Evolutionary conservation across 2,113 vertebrate species (phyloP).

Genomic region (Glareola pratincola): DNA sequence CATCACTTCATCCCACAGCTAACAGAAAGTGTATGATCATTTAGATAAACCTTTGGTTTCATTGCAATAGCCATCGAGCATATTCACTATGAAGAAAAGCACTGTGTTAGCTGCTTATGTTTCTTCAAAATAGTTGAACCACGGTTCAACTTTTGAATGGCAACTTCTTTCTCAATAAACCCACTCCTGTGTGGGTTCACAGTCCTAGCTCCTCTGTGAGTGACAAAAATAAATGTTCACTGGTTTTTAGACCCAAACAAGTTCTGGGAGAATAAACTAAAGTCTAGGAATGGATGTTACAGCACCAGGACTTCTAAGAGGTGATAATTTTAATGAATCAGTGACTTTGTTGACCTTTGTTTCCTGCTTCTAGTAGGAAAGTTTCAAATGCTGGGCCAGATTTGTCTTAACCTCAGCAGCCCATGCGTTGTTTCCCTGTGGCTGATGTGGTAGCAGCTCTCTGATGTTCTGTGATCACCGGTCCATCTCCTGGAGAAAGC

Average conservation of each 20-base stretch:
- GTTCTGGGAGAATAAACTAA: not conserved
- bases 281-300: not conserved
- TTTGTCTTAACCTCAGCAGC: not conserved
- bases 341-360: not conserved
- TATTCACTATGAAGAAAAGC: not conserved
- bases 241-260: not conserved
- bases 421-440: rapidly evolving
- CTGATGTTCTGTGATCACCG: not conserved
- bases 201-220: slow-evolving; percentile 18
- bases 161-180: slow-evolving; percentile 66
- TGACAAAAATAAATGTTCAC: slow-evolving; percentile 46
- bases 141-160: slow-evolving; percentile 59
- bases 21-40: not conserved
- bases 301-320: not conserved
- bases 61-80: not conserved
- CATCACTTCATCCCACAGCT: slow-evolving; percentile 8
- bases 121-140: slow-evolving; percentile 48
- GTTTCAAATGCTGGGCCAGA: not conserved
- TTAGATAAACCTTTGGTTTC: not conserved
- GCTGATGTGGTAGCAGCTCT: not conserved
- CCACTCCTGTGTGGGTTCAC: slow-evolving; percentile 56
- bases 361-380: not conserved
- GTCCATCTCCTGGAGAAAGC: not conserved
- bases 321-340: not conserved
- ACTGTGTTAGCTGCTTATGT: not conserved